Conservation (phyloP, 2,888 invertebrate species). For the Parasteatoda lunata region DNA sequence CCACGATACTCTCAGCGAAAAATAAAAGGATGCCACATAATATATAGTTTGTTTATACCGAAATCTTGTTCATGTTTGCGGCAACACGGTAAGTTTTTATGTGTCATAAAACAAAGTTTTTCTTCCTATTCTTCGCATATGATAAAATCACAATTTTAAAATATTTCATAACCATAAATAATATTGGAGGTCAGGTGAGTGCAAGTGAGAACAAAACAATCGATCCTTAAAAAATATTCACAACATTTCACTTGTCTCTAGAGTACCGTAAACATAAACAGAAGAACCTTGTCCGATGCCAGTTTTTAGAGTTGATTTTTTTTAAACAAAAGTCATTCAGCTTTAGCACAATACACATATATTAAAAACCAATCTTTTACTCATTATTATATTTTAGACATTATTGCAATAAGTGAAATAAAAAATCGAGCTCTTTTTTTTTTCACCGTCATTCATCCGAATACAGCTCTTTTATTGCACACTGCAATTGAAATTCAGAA, state of each 20-base stretch:
- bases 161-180: constrained; percentile 40
- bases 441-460: too few species aligned
- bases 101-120: constrained; percentile 45
- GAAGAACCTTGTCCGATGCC: not conserved
- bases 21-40: constrained; percentile 20
- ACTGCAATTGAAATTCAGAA: too few species aligned
- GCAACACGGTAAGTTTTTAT: constrained; percentile 49
- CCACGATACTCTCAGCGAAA: not conserved
- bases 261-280: not conserved
- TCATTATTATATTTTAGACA: too few species aligned
- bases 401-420: too few species aligned
- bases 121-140: constrained; percentile 19
- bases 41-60: constrained; percentile 50
- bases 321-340: too few species aligned
- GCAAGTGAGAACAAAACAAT: constrained; percentile 5
- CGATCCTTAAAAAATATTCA: not conserved
- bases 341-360: too few species aligned
- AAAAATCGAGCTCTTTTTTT: too few species aligned
- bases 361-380: too few species aligned
- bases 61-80: constrained; percentile 45
- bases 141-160: constrained; percentile 50
- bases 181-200: constrained; percentile 26
- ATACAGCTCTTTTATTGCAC: too few species aligned
- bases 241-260: too few species aligned
- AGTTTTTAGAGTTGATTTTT: not conserved